Conservation (phyloP, 2,888 invertebrate genomes). For the Brachyopa scutellaris region DNA sequence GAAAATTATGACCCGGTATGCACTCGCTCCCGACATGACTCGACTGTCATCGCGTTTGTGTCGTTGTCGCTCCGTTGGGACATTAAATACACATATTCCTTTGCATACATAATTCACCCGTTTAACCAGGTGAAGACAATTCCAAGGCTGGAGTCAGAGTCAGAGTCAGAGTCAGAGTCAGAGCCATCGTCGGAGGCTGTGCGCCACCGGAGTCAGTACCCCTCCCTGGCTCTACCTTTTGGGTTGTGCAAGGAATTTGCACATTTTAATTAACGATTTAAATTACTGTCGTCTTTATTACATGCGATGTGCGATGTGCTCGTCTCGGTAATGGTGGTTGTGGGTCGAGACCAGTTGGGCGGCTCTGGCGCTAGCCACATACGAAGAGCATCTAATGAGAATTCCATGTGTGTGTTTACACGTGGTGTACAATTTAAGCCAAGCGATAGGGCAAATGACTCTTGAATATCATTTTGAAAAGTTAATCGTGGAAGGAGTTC, state of each 20-base stretch:
- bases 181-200: conserved; percentile 31
- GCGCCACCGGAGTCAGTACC: conserved; percentile 10
- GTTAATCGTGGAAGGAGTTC: background rate
- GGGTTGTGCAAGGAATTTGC: conserved; percentile 61
- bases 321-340: conserved; percentile 25
- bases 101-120: conserved; percentile 73
- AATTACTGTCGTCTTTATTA: conserved; percentile 74
- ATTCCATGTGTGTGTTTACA: conserved; percentile 39
- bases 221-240: background rate
- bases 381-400: conserved; percentile 51
- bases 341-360: conserved; percentile 36
- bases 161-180: background rate
- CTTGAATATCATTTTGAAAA: background rate
- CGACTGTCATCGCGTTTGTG: conserved; percentile 28
- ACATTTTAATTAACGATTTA: conserved; percentile 74
- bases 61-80: conserved; percentile 33
- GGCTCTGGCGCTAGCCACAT: conserved; percentile 52
- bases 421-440: conserved; percentile 25
- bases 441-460: conserved; percentile 7
- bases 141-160: conserved; percentile 28
- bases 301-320: conserved; percentile 34
- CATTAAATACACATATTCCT: conserved; percentile 56
- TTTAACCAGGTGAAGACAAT: conserved; percentile 73
- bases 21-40: conserved; percentile 14
- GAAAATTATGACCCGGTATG: background rate